Evolutionary conservation across 2,113 vertebrate genomes (phyloP).

Genomic region (Echinops telfairi): DNA sequence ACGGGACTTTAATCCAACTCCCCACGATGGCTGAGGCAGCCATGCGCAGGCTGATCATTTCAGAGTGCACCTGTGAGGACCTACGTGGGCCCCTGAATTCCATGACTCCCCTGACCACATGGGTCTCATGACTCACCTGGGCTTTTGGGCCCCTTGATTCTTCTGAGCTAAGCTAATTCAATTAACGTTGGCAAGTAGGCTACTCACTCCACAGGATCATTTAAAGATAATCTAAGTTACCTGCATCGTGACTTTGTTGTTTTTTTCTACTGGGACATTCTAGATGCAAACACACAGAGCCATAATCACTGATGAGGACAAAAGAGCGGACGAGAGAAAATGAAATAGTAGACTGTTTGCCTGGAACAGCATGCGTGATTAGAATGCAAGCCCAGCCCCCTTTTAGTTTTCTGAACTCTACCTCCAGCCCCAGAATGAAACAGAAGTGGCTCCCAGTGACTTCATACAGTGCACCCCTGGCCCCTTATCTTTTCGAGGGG

Average conservation of each 20-base stretch:
- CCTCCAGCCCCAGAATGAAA: background rate
- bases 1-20: background rate
- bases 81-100: fast-evolving
- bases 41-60: fast-evolving
- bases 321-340: fast-evolving
- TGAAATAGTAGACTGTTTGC: fast-evolving
- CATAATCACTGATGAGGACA: background rate
- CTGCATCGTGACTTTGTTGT: fast-evolving
- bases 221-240: background rate
- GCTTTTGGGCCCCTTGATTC: fast-evolving
- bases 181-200: too few species aligned
- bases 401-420: background rate
- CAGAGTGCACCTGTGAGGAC: background rate
- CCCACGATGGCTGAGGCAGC: background rate
- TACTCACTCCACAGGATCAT: fast-evolving
- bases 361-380: fast-evolving
- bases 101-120: too few species aligned
- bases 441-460: fast-evolving
- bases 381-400: fast-evolving
- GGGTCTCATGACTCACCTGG: too few species aligned
- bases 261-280: background rate
- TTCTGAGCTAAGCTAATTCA: background rate
- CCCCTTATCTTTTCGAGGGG: background rate
- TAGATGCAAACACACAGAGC: background rate
- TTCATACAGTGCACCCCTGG: background rate